A percentile compares a stretch with the other conserved stretches of the same genome.
These are phyloP conservation scores for Murina feae DNA, from an alignment of 2,113 vertebrate species.

Conservation along the genomic window DNA sequence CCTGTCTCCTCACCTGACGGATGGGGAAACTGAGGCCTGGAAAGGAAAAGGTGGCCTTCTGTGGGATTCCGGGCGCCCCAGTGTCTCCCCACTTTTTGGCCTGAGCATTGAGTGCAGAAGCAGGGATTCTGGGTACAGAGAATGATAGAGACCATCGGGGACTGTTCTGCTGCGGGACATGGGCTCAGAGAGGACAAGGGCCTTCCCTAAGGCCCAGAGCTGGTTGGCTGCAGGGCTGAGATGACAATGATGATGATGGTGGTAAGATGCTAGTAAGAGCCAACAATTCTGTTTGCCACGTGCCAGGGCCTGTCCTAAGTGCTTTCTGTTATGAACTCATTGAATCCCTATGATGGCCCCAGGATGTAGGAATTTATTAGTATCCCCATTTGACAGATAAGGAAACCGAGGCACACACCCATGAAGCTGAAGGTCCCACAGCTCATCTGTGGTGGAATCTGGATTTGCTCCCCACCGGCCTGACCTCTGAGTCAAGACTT, in stretches of 20 bases:
- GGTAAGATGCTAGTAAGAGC: accelerated
- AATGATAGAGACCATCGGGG: neutral
- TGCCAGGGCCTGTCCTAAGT: neutral
- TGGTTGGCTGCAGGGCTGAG: neutral
- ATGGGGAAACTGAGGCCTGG: neutral
- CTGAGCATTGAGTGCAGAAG: neutral
- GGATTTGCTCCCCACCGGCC: neutral
- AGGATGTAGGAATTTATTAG: neutral
- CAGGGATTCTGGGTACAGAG: neutral
- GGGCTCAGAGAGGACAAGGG: neutral
- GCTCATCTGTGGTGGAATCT: neutral
- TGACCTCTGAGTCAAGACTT: neutral
- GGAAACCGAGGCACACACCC: neutral
- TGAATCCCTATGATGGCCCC: too few relatives aligned
- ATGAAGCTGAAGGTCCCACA: neutral
- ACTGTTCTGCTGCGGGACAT: neutral
- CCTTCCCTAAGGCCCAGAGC: neutral
- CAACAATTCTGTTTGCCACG: accelerated
- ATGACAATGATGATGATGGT: accelerated
- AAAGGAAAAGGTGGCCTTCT: neutral
- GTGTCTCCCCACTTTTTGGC: neutral
- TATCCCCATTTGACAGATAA: neutral
- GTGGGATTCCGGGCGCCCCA: accelerated
- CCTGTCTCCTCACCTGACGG: neutral
- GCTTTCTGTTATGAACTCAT: neutral